phyloP scores from a whole-genome alignment of 1,140 invertebrate genomes.

The Magallana ariakensis region DNA sequence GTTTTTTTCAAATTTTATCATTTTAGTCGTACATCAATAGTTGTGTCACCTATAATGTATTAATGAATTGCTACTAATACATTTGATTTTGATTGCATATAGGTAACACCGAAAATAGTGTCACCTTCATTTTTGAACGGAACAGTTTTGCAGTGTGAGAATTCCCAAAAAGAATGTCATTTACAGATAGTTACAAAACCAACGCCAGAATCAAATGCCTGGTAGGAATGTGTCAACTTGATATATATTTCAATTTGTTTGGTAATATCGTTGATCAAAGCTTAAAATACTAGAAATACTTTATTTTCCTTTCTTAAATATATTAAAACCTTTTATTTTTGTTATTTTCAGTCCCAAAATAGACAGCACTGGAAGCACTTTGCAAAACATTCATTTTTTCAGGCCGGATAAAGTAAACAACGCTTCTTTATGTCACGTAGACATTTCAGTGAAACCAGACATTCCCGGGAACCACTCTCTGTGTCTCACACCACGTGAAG shows the following conservation, averaged over 20 bases:
- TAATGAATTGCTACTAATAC: too few relatives aligned
- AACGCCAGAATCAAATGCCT: neutral
- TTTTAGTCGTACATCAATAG: too few relatives aligned
- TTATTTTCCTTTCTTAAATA: neutral
- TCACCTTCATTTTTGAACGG: neutral
- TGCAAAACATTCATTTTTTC: neutral
- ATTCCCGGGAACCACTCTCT: neutral
- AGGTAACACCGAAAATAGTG: neutral
- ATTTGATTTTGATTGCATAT: too few relatives aligned
- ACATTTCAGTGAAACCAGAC: neutral
- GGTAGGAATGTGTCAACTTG: neutral
- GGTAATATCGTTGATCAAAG: neutral
- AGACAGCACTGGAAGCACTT: neutral
- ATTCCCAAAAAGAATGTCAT: neutral
- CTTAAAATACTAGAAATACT: neutral
- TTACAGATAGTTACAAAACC: neutral
- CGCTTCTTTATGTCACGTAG: neutral
- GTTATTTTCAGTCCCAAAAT: neutral
- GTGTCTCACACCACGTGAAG: neutral
- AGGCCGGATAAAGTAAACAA: neutral
- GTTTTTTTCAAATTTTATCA: too few relatives aligned
- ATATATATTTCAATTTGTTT: neutral
- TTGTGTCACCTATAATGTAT: too few relatives aligned
- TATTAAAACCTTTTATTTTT: too few relatives aligned
- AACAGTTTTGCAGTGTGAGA: constrained; percentile 13